phyloP scores from a whole-genome alignment of 2,888 invertebrate species.

The Drosophila affinis region DNA sequence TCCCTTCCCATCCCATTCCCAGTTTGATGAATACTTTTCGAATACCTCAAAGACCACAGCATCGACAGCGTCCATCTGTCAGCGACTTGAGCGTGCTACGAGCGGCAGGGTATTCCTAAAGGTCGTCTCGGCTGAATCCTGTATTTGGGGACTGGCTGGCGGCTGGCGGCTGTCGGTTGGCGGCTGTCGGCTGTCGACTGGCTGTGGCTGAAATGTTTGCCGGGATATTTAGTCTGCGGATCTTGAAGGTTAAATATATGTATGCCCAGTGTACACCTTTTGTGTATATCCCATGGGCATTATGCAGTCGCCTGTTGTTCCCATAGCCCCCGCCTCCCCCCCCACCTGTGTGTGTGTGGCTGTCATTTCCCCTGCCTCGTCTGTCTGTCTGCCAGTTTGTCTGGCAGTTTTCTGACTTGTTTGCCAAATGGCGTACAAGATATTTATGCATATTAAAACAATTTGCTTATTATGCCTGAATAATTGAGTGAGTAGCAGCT shows the following conservation, averaged over 20 bases:
- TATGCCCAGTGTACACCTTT: conserved; percentile 66
- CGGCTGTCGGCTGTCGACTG: not conserved
- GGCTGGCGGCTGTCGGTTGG: no score
- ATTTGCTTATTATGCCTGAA: conserved; percentile 80
- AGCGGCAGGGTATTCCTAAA: conserved; percentile 46
- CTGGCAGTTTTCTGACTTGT: conserved; percentile 72
- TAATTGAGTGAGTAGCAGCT: conserved; percentile 68
- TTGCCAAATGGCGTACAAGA: conserved; percentile 79
- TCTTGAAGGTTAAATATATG: conserved; percentile 78
- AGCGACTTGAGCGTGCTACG: no score
- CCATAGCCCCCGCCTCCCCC: conserved; percentile 3
- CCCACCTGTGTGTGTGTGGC: not conserved
- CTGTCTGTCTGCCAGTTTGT: conserved; percentile 51
- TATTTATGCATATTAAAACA: conserved; percentile 80
- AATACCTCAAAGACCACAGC: not conserved
- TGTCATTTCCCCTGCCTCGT: conserved; percentile 23
- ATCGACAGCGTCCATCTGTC: no score
- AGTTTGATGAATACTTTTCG: not conserved
- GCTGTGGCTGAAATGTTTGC: conserved; percentile 52
- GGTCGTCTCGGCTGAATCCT: conserved; percentile 22
- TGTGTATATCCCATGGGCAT: conserved; percentile 51
- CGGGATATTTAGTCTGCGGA: conserved; percentile 72
- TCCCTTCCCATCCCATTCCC: no score
- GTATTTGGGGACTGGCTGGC: not conserved
- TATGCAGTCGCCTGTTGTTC: conserved; percentile 44